phyloP scores from a whole-genome alignment of 2,888 invertebrate species.

The Ectemnius continuus region DNA sequence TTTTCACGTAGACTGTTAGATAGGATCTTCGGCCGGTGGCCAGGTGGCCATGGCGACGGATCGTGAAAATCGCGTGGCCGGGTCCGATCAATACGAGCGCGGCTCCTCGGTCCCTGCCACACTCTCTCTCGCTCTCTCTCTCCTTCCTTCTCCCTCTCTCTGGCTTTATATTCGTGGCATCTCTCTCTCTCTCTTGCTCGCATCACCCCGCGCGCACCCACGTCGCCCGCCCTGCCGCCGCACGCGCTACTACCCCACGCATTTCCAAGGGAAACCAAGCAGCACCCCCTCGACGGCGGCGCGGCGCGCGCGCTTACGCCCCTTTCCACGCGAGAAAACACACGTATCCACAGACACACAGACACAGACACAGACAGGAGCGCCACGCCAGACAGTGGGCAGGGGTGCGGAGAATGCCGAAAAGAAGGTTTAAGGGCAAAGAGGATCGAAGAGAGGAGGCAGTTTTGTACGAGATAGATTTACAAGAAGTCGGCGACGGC shows the following conservation, averaged over 20 bases:
- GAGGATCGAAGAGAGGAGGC: background rate
- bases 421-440: background rate
- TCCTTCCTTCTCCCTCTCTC: constrained; percentile 35
- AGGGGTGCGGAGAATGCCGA: background rate
- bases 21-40: constrained; percentile 74
- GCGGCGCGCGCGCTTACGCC: constrained; percentile 48
- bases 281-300: too few relatives aligned
- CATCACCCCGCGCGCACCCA: constrained; percentile 26
- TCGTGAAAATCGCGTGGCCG: constrained; percentile 77
- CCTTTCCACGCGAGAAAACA: constrained; percentile 48
- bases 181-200: constrained; percentile 32
- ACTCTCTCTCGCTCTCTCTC: constrained; percentile 38
- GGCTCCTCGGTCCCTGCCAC: constrained; percentile 57
- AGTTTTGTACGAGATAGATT: too few relatives aligned
- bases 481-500: too few relatives aligned
- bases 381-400: too few relatives aligned
- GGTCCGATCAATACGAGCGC: constrained; percentile 76
- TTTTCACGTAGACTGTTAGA: constrained; percentile 62
- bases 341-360: constrained; percentile 10
- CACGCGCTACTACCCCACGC: constrained; percentile 35
- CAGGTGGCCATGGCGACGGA: constrained; percentile 78
- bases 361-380: constrained; percentile 15
- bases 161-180: constrained; percentile 30
- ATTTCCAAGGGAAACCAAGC: constrained; percentile 48
- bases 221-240: constrained; percentile 30